Evolutionary conservation across 2,888 invertebrate species (phyloP), one percentile per base, ranked within the genome.

Genomic region (Megamerina dolium): DNA sequence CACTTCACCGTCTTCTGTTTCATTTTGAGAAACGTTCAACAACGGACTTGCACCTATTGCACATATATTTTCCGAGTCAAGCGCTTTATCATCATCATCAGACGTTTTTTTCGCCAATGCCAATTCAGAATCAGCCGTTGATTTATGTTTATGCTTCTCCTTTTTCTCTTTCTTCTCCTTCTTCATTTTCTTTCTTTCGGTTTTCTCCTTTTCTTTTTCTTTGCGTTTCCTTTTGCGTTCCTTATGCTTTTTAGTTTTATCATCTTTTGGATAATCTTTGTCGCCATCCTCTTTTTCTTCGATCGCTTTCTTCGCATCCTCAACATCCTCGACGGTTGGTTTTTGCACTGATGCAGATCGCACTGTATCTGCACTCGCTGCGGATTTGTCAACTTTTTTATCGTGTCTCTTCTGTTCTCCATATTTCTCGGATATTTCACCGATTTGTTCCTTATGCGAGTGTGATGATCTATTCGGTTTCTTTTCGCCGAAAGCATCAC

Each of bases 291-390:
- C 60, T 41, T 61, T 60, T 34, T 61, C 58, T 14, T n/a, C n/a
- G n/a, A n/a, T n/a, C 51, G 57, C 23, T 64, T 65, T 16, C 63
- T 59, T 5, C 57, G 50, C 2, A n/a, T 61, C 60, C 36, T 62
- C 64, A 14, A 58, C 52, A 46, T 63, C 53, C 36, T 50, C 54
- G 14, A 50, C 49, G 2, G 45, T 30, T n/a, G n/a, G n/a, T n/a
- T n/a, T n/a, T n/a, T n/a, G n/a, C n/a, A n/a, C n/a, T n/a, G n/a
- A n/a, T n/a, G n/a, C n/a, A n/a, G n/a, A n/a, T n/a, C n/a, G n/a
- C n/a, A n/a, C n/a, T n/a, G 23, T 10, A 23, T 23, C 23, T 23
- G 10, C 23, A 8, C 10, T 23, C 10, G 6, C 23, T 8, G 10
- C 6, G 10, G 6, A 23, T 23, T 23, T 23, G 10, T 6, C 23